phyloP scores from a whole-genome alignment of 92 coral and sea anemone species.

The Micromussa lordhowensis region DNA sequence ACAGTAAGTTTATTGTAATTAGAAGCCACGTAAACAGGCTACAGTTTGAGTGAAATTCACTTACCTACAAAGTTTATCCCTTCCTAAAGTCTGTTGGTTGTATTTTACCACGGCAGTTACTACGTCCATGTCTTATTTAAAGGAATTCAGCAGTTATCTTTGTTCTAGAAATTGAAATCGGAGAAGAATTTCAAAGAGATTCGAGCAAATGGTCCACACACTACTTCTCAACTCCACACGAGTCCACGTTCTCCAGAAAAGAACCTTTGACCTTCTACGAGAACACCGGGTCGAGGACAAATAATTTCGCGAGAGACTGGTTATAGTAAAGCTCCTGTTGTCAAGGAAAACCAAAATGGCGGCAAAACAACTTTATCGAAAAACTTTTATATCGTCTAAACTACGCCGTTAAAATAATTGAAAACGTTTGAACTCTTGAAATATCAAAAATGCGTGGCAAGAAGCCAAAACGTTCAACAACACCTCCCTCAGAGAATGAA shows the following conservation, averaged over 20 bases:
- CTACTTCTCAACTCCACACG: neutral
- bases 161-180: neutral
- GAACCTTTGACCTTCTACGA: slow-evolving; percentile 21
- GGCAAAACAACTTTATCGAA: slow-evolving; percentile 68
- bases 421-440: neutral
- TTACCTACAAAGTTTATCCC: slow-evolving; percentile 97
- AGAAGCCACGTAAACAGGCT: slow-evolving; percentile 28
- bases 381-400: neutral
- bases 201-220: neutral
- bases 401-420: neutral
- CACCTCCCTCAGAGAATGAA: slow-evolving; percentile 79
- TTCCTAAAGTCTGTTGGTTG: slow-evolving; percentile 94
- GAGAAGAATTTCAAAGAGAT: neutral
- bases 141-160: neutral
- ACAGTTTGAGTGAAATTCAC: neutral
- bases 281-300: slow-evolving; percentile 33
- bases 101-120: slow-evolving; percentile 86
- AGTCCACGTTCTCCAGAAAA: neutral
- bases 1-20: no score
- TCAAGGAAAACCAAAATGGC: slow-evolving; percentile 87
- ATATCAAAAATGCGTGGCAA: slow-evolving; percentile 62
- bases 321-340: slow-evolving; percentile 27
- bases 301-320: slow-evolving; percentile 11
- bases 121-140: slow-evolving; percentile 72
- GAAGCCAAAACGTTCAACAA: slow-evolving; percentile 60